Evolutionary conservation across 2,888 invertebrate genomes (phyloP), one percentile per base, ranked within the genome.

Genomic region (Epirrhoe alternata): DNA sequence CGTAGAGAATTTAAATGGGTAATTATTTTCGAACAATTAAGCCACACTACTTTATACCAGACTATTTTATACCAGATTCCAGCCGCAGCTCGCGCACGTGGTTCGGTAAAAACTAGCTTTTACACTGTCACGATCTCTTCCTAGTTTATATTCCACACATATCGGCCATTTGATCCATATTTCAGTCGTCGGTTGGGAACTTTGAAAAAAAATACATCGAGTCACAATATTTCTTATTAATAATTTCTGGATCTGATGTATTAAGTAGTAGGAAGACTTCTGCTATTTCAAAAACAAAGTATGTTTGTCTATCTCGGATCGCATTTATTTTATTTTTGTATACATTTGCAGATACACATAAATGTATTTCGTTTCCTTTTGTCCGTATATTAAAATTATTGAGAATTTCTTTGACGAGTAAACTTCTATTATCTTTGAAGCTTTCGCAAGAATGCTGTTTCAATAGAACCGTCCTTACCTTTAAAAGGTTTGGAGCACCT

Each of bases 361-460:
- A 33, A 33, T 33, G 7, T 30, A 30, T 33, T 14, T 47, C 47
- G 14, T 33, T 57, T 47, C 30, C 8, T 53, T 47, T 53, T 33
- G 47, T 47, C 12, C 33, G 45, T 53, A 53, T 49, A 35, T 47
- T 14, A 47, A 47, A 47, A 47, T 7, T 6, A 1, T 35, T 17
- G 33, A 17, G 7, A 33, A 31, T 17, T 61, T 53, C 17, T 35
- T 54, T 61, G 47, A 61, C 12, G 12, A 33, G 5, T 12, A 47
- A 42, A 53, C 16, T 60, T 45, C 7, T 42, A 60, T 60, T 51
- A 30, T 52, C 30, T 60, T 17, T 45, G 42, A 53, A 53, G 33
- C 33, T 47, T 51, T 60, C n/a, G 14, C 30, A 35, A 35, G 7
- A 61, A 61, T 33, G 35, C 52, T 60, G 10, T 53, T 47, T 45